Conservation (phyloP, 1,140 invertebrate species). For the Sesamia nonagrioides region DNA sequence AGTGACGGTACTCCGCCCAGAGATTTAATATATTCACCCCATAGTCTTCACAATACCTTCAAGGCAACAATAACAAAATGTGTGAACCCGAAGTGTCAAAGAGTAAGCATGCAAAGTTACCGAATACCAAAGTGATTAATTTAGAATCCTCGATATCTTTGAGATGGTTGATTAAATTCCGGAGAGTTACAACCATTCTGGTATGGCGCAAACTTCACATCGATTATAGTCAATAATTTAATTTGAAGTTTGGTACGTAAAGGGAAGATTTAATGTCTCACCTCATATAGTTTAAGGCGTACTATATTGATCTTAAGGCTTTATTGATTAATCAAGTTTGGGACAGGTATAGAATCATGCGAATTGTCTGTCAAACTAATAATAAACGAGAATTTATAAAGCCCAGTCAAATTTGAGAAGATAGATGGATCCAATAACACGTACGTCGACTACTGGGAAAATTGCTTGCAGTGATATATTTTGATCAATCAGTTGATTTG, state of each 20-base stretch:
- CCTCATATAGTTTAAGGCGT: conserved; percentile 30
- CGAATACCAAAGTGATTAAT: conserved; percentile 69
- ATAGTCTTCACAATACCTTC: conserved; percentile 25
- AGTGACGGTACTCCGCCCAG: not conserved
- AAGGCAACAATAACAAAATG: conserved; percentile 44
- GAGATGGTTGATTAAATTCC: conserved; percentile 81
- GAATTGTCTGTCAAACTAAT: conserved; percentile 26
- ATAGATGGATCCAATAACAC: conserved; percentile 3
- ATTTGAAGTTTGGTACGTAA: conserved; percentile 56
- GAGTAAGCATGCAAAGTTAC: conserved; percentile 45
- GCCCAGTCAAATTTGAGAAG: not conserved
- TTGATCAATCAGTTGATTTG: not conserved
- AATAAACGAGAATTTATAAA: not conserved
- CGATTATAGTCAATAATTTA: conserved; percentile 75
- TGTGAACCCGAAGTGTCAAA: conserved; percentile 53
- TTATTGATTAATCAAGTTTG: conserved; percentile 40
- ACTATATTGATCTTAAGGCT: conserved; percentile 39
- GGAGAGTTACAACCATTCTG: conserved; percentile 66
- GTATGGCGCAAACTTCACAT: conserved; percentile 73
- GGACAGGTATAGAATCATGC: not conserved
- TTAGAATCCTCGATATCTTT: conserved; percentile 71
- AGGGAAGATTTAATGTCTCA: conserved; percentile 47
- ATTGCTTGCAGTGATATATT: not conserved
- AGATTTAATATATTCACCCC: conserved; percentile 44
- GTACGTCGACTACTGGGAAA: not conserved